Conservation (phyloP, 1,140 invertebrate species). For the Stegodyphus mimosarum region DNA sequence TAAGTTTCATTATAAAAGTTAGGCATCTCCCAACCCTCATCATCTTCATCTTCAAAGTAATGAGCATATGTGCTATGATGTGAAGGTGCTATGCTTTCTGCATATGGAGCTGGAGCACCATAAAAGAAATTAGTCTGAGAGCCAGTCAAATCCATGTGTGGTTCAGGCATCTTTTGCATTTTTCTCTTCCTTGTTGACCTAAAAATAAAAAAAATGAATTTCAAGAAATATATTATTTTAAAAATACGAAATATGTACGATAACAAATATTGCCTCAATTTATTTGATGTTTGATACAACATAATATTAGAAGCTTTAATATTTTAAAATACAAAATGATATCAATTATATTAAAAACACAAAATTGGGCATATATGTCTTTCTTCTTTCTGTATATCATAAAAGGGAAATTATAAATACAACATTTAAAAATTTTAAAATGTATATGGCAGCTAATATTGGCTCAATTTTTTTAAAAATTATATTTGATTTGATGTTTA, state of each 20-base stretch:
- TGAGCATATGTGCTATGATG: slow-evolving; percentile 97
- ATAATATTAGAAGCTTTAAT: too few species aligned
- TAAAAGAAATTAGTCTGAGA: slow-evolving; percentile 97
- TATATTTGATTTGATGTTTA: too few species aligned
- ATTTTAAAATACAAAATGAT: too few species aligned
- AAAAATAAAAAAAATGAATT: neutral
- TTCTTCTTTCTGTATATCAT: too few species aligned
- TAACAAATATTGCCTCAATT: neutral
- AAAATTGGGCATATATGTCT: too few species aligned
- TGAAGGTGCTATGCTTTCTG: slow-evolving; percentile 92
- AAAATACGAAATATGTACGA: neutral
- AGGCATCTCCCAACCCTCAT: slow-evolving; percentile 97
- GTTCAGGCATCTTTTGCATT: slow-evolving; percentile 56
- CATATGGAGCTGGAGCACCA: slow-evolving; percentile 90
- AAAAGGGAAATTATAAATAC: too few species aligned
- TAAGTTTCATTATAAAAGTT: slow-evolving; percentile 97
- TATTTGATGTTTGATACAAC: too few species aligned
- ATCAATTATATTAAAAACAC: too few species aligned
- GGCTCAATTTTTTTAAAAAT: too few species aligned
- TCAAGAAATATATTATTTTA: too few species aligned
- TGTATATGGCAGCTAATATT: too few species aligned
- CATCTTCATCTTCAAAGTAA: slow-evolving; percentile 90
- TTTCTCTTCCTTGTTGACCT: slow-evolving; percentile 55
- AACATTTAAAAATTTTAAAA: too few species aligned
- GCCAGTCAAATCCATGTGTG: slow-evolving; percentile 60